phyloP scores from a whole-genome alignment of 2,797 vertebrate species.

The Lagorchestes hirsutus region DNA sequence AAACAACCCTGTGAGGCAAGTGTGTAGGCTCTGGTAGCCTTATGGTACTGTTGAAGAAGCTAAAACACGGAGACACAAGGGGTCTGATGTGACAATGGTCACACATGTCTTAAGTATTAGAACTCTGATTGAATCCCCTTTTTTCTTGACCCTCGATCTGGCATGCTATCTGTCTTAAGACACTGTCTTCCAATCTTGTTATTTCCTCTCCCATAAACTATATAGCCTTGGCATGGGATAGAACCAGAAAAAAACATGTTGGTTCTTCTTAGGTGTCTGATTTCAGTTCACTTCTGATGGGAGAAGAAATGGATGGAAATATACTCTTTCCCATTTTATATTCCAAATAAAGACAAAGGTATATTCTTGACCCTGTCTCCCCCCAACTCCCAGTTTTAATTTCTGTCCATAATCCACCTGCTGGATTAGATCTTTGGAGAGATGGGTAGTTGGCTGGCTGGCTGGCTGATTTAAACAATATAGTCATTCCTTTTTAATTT shows the following conservation, averaged over 20 bases:
- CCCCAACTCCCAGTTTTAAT: not conserved
- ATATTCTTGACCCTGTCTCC: not conserved
- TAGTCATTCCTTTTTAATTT: not conserved
- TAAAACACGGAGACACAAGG: not conserved
- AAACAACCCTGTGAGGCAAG: not conserved
- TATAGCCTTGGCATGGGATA: not conserved
- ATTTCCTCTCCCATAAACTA: not conserved
- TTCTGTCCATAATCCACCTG: not conserved
- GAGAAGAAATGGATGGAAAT: not conserved
- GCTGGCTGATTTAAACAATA: not conserved
- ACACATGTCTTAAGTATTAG: not conserved
- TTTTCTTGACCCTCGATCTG: not conserved
- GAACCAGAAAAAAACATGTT: not conserved
- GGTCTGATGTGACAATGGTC: not conserved
- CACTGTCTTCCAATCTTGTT: not conserved
- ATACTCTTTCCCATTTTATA: not conserved
- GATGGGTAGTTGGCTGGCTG: not conserved
- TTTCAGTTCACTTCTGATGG: not conserved
- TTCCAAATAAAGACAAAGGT: not conserved
- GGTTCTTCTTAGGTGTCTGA: not conserved
- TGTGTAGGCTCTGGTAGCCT: not conserved
- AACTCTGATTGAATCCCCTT: not conserved
- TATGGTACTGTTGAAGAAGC: not conserved
- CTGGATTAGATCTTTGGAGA: not conserved
- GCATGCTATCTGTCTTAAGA: not conserved